Percentiles rank a stretch among this genome's conserved stretches.
Evolutionary conservation across 2,113 vertebrate species (phyloP).

Genomic region (Gallinago undulata): DNA sequence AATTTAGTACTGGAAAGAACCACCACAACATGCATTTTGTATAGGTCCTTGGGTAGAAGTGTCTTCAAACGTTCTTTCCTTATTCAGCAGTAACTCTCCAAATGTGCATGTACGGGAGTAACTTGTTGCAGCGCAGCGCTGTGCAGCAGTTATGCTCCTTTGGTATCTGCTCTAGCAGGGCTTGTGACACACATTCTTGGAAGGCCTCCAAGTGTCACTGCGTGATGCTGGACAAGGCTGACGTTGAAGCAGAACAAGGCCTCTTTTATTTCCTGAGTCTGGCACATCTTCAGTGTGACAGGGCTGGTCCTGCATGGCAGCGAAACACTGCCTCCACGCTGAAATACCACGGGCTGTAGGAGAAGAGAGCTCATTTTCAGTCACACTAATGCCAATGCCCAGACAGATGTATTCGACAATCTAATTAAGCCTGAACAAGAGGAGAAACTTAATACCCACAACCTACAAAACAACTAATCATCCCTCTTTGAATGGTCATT

Average conservation of each 20-base stretch:
- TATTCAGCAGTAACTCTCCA: background rate
- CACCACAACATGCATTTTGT: background rate
- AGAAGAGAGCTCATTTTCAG: background rate
- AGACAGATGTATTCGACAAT: background rate
- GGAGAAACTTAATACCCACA: background rate
- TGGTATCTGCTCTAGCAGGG: background rate
- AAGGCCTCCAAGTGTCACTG: background rate
- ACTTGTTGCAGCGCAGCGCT: background rate
- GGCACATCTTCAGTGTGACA: background rate
- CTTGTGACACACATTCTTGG: background rate
- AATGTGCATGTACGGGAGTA: background rate
- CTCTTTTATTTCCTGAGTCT: background rate
- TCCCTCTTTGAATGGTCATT: background rate
- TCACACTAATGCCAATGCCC: background rate
- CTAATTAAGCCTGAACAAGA: background rate
- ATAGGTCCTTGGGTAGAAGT: background rate
- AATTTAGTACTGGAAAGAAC: background rate
- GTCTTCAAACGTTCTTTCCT: background rate
- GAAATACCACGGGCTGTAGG: background rate
- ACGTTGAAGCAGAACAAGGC: constrained; percentile 8
- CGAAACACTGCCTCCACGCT: background rate
- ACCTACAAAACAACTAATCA: background rate
- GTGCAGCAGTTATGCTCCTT: background rate
- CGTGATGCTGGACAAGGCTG: background rate
- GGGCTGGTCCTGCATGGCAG: background rate